Percentiles rank a stretch among this genome's conserved stretches.
Evolutionary conservation across 2,113 vertebrate species (phyloP).

Genomic region (Peucedramus taeniatus): DNA sequence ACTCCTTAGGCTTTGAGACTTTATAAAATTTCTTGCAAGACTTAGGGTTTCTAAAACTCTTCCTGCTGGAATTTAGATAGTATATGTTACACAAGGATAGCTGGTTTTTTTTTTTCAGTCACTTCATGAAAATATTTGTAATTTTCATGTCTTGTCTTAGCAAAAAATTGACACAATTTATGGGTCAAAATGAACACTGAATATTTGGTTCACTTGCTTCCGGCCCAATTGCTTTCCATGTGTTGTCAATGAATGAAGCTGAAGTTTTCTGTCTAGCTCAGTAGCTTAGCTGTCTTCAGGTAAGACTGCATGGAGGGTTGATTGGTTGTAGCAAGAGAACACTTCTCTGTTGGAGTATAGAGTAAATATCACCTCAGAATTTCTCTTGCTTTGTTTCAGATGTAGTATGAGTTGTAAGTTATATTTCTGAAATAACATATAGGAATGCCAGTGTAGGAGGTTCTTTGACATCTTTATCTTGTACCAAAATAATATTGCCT

Average conservation of each 20-base stretch:
- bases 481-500: neutral
- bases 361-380: neutral
- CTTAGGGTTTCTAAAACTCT: neutral
- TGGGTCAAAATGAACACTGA: neutral
- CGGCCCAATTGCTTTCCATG: neutral
- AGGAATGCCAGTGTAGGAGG: neutral
- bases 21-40: neutral
- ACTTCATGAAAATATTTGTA: neutral
- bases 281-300: neutral
- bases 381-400: neutral
- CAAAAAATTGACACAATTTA: neutral
- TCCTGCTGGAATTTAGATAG: neutral
- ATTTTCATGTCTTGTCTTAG: neutral
- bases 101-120: neutral
- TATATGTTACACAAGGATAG: neutral
- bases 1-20: neutral
- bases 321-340: neutral
- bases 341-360: neutral
- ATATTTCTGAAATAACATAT: neutral
- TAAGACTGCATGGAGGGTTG: neutral
- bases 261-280: neutral
- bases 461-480: neutral
- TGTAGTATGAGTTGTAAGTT: neutral
- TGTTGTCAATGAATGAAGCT: neutral
- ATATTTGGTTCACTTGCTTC: neutral